A percentile compares a stretch with the other conserved stretches of the same genome.
Evolutionary conservation across 1,140 invertebrate genomes (phyloP).

Genomic region (Drosophila sp.): DNA sequence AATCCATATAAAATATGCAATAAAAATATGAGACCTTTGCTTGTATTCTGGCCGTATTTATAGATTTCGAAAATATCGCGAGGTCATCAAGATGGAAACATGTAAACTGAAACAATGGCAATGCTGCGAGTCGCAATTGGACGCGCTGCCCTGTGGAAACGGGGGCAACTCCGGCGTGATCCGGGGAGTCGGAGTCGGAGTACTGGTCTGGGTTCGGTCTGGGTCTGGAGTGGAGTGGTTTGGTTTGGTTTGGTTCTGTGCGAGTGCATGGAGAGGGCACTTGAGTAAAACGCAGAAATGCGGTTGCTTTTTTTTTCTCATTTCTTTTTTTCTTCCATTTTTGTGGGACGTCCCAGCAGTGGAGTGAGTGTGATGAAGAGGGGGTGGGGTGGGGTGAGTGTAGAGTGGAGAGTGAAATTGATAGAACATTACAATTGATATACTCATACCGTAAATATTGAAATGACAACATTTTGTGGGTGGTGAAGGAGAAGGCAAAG

Average conservation of each 20-base stretch:
- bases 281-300: conserved; percentile 70
- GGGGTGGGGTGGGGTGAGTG: neutral
- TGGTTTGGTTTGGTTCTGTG: conserved; percentile 33
- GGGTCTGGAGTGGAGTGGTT: conserved; percentile 37
- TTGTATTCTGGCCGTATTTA: conserved; percentile 56
- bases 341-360: conserved; percentile 35
- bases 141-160: conserved; percentile 10
- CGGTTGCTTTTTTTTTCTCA: conserved; percentile 51
- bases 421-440: neutral
- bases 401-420: neutral
- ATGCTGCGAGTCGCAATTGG: conserved; percentile 47
- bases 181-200: conserved; percentile 18
- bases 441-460: too few species aligned
- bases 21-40: conserved; percentile 73
- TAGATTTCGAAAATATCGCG: conserved; percentile 56
- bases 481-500: too few species aligned
- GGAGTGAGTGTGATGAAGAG: neutral
- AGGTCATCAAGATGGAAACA: conserved; percentile 76
- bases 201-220: neutral
- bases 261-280: conserved; percentile 39
- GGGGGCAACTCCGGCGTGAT: neutral
- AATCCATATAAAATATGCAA: conserved; percentile 72
- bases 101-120: conserved; percentile 76
- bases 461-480: too few species aligned
- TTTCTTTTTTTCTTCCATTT: conserved; percentile 9